These are phyloP conservation scores for Sphaeramia orbicularis DNA, from an alignment of 2,797 vertebrate genomes.

Conservation along the genomic window DNA sequence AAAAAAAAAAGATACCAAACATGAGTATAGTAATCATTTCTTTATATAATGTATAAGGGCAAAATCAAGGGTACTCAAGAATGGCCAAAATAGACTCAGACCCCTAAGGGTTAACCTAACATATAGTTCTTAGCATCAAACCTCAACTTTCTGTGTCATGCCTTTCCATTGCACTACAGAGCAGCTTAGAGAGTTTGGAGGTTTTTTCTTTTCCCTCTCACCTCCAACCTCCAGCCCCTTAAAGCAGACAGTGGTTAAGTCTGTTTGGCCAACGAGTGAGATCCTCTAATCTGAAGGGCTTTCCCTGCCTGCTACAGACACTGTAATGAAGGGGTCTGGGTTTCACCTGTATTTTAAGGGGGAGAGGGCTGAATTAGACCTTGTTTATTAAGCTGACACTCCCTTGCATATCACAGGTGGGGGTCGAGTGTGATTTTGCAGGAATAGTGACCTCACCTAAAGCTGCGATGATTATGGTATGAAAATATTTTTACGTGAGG, in stretches of 20 bases:
- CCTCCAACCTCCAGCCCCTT: constrained; percentile 42
- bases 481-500: constrained; percentile 58
- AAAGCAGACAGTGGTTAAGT: constrained; percentile 55
- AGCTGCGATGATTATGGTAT: constrained; percentile 30
- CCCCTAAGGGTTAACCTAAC: no score
- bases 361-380: constrained; percentile 48
- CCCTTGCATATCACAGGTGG: constrained; percentile 46
- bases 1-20: no score
- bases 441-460: constrained; percentile 5
- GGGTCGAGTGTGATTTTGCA: constrained; percentile 34
- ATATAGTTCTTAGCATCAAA: constrained; percentile 10
- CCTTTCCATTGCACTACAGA: constrained; percentile 34
- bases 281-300: constrained; percentile 74
- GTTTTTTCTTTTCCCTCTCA: constrained; percentile 27
- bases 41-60: no score
- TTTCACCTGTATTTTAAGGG: constrained; percentile 65
- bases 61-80: no score
- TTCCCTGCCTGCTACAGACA: constrained; percentile 62
- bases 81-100: no score
- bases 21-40: no score
- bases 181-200: constrained; percentile 39
- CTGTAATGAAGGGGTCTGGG: constrained; percentile 66
- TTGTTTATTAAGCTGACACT: constrained; percentile 53
- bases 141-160: constrained; percentile 16
- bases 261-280: constrained; percentile 71